Evolutionary conservation across 2,797 vertebrate genomes (phyloP), one percentile per base, ranked within the genome.

Genomic region (Macrochelys suwanniensis): DNA sequence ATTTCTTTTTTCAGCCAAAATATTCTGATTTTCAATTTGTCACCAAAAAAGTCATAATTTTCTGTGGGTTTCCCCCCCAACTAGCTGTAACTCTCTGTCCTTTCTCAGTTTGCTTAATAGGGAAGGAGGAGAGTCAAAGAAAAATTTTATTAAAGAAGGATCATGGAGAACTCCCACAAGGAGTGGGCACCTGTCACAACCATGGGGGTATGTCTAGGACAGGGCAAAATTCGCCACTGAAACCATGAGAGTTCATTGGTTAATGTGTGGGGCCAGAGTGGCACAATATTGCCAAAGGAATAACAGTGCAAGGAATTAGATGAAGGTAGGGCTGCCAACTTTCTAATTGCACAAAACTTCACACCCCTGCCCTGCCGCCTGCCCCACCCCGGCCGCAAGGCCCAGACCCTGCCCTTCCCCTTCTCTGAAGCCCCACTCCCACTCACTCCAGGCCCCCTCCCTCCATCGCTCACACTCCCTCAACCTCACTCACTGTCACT

Each of bases 21-120:
- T 88, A 51, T 88, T 88, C 10, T 50, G 56, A 5, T 90, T 56
- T 77, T 89, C 42, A 84, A 16, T 5, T 57, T 89, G 76, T 90
- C 77, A 3, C 51, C 56, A 68, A 78, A 87, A 87, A 49, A 85
- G 0, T 76, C 53, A 76, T 68, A 1, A 28, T 76, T 79, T 88
- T 88, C 56, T 71, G 11, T 80, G 9, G 6, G 85, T 17, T 5
- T 85, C n/a, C 87, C 1, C 0, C 11, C 7, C 28, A 31, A 2
- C 51, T 93, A 82, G 17, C 1, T 94, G 23, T 77, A 51, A 3
- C 19, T 61, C 2, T 26, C 77, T 95, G 25, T 84, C 3, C 71
- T 2, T 47, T 83, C 51, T n/a, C 6, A 5, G n/a, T 25, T 77
- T 61, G n/a, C 61, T 87, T 94, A 81, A 53, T 56, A 33, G 15